Conservation (phyloP, 2,888 invertebrate genomes). For the Malthinus seriepunctatus region DNA sequence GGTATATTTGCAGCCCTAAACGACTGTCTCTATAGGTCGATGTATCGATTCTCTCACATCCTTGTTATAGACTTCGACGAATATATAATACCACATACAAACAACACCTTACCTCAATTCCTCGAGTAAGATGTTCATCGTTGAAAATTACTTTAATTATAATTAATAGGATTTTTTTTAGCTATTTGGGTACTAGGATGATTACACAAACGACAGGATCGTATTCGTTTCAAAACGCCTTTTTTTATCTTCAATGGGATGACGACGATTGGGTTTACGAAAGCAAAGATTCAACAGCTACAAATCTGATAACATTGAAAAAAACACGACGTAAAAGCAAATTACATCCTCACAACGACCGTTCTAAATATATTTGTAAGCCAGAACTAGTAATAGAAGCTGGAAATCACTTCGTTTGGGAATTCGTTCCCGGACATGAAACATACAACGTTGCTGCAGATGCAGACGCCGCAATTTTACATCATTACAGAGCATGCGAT, state of each 20-base stretch:
- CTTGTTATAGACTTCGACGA: constrained; percentile 89
- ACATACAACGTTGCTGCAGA: constrained; percentile 84
- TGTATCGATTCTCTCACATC: constrained; percentile 81
- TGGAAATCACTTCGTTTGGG: constrained; percentile 94
- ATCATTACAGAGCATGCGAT: constrained; percentile 86
- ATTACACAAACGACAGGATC: constrained; percentile 69
- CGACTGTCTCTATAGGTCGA: constrained; percentile 89
- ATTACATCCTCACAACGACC: constrained; percentile 87
- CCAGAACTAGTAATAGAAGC: constrained; percentile 85
- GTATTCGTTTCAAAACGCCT: constrained; percentile 85
- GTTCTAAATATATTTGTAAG: constrained; percentile 87
- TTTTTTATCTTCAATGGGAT: constrained; percentile 82
- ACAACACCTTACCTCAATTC: constrained; percentile 74
- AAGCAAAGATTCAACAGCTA: constrained; percentile 59
- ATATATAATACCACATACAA: constrained; percentile 80
- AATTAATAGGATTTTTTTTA: constrained; percentile 40
- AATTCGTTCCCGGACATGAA: constrained; percentile 77
- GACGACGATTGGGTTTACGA: constrained; percentile 63
- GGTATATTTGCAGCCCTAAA: constrained; percentile 91
- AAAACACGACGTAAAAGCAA: constrained; percentile 82
- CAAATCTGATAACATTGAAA: constrained; percentile 71
- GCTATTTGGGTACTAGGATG: constrained; percentile 59
- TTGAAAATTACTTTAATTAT: background rate
- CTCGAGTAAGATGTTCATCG: constrained; percentile 59
- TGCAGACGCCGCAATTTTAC: constrained; percentile 80